These are phyloP conservation scores for Propithecus deckenii DNA, from an alignment of 2,797 vertebrate genomes.

Conservation along the genomic window DNA sequence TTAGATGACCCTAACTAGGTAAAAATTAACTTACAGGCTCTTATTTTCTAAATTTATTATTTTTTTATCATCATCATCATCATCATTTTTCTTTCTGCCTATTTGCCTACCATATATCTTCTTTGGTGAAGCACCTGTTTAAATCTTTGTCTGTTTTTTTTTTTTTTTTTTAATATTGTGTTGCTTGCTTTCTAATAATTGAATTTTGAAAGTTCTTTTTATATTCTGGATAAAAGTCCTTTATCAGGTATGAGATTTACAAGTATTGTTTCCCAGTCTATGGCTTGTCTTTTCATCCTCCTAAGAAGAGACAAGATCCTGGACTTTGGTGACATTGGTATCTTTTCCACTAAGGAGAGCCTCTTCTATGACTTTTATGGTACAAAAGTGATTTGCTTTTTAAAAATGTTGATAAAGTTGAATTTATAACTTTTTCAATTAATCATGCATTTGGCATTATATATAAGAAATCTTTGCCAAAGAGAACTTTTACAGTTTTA, in stretches of 20 bases:
- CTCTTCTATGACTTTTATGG: not conserved
- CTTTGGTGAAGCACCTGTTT: not conserved
- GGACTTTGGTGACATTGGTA: not conserved
- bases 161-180: not conserved
- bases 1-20: not conserved
- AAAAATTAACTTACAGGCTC: not conserved
- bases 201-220: conserved; percentile 2
- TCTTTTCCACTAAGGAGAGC: not conserved
- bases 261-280: not conserved
- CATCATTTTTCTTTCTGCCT: not conserved
- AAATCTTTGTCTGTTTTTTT: not conserved
- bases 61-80: not conserved
- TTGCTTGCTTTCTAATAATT: not conserved
- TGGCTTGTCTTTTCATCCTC: not conserved
- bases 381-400: not conserved
- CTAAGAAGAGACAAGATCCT: not conserved
- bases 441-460: not conserved
- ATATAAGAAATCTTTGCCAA: not conserved
- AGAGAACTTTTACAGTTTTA: not conserved
- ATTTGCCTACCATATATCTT: not conserved
- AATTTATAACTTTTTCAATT: not conserved
- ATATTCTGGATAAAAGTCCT: not conserved
- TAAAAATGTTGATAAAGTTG: not conserved
- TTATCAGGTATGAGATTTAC: not conserved
- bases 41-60: conserved; percentile 2